phyloP scores from a whole-genome alignment of 2,113 vertebrate genomes.

The Aplodontia rufa region DNA sequence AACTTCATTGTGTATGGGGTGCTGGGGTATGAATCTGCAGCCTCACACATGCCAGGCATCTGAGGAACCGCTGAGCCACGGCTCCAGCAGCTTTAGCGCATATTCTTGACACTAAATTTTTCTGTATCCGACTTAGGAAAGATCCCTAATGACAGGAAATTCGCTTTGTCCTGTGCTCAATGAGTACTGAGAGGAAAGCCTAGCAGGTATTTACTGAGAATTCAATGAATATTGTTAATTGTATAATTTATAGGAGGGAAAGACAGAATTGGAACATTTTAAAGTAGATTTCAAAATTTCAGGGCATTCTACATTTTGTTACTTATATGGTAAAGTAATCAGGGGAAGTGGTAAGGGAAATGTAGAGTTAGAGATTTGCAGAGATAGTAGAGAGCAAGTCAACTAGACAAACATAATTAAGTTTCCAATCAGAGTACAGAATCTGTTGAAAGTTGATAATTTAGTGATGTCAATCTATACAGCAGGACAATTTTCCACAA shows the following conservation, averaged over 20 bases:
- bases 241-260: background rate
- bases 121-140: slow-evolving; percentile 17
- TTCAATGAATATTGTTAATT: slow-evolving; percentile 23
- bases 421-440: background rate
- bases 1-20: too few relatives aligned
- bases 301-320: slow-evolving; percentile 1
- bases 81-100: too few relatives aligned
- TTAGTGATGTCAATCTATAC: background rate
- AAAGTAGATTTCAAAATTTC: slow-evolving; percentile 11
- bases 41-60: too few relatives aligned
- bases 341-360: background rate
- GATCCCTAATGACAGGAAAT: background rate
- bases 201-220: background rate
- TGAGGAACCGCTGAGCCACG: too few relatives aligned
- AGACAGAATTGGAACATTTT: background rate
- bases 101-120: background rate
- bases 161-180: background rate
- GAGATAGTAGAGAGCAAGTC: background rate
- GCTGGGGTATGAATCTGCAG: too few relatives aligned
- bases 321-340: background rate
- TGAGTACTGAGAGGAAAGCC: background rate
- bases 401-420: background rate
- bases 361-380: background rate
- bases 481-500: slow-evolving; percentile 27
- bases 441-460: background rate